A percentile compares a stretch with the other conserved stretches of the same genome.
These are phyloP conservation scores for Brachypterus glaber DNA, from an alignment of 2,888 invertebrate genomes.

Conservation along the genomic window DNA sequence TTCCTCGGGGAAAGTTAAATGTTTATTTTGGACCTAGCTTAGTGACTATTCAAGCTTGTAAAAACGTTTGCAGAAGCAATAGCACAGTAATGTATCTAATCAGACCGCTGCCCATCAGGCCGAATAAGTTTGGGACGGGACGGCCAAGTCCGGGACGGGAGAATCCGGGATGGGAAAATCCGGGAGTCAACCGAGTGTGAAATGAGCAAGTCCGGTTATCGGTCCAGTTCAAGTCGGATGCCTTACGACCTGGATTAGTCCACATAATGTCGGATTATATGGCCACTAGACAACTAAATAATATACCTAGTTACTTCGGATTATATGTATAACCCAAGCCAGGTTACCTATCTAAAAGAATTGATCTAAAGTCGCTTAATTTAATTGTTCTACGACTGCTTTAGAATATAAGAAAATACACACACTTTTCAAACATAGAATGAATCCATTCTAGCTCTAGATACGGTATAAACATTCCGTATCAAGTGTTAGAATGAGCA, in stretches of 20 bases:
- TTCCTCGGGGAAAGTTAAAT: too few species aligned
- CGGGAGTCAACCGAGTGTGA: slow-evolving; percentile 29
- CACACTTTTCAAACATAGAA: too few species aligned
- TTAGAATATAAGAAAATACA: too few species aligned
- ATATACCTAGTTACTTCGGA: slow-evolving; percentile 16
- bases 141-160: slow-evolving; percentile 28
- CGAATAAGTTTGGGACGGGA: slow-evolving; percentile 29
- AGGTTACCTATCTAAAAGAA: too few species aligned
- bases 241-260: slow-evolving; percentile 31
- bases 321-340: too few species aligned
- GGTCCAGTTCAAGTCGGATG: slow-evolving; percentile 25
- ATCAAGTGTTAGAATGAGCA: too few species aligned
- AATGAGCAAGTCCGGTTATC: slow-evolving; percentile 31
- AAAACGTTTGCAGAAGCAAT: slow-evolving; percentile 31
- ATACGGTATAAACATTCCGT: too few species aligned
- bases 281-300: slow-evolving; percentile 31
- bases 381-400: too few species aligned
- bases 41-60: too few species aligned
- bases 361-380: too few species aligned
- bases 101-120: slow-evolving; percentile 31
- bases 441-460: too few species aligned
- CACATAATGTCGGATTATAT: slow-evolving; percentile 32
- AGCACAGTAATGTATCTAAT: slow-evolving; percentile 35
- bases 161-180: slow-evolving; percentile 23
- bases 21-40: too few species aligned